Conservation (phyloP, 2,113 vertebrate genomes). For the Ciconia boyciana region DNA sequence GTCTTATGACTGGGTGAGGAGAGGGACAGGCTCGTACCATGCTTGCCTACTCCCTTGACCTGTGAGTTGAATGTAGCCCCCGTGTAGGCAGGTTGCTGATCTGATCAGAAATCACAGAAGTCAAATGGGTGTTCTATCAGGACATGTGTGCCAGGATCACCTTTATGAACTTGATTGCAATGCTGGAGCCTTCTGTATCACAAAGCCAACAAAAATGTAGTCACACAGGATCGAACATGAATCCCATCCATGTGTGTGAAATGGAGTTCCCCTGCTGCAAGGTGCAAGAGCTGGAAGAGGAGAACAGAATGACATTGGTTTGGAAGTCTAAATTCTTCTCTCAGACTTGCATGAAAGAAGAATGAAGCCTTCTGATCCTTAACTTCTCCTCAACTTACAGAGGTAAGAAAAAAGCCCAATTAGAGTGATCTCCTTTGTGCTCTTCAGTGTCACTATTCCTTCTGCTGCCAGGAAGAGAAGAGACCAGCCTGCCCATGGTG, state of each 20-base stretch:
- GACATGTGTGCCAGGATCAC: neutral
- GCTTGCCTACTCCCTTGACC: neutral
- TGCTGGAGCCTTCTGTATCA: neutral
- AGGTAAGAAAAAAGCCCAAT: neutral
- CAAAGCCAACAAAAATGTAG: neutral
- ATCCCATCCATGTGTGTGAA: neutral
- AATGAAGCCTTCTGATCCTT: neutral
- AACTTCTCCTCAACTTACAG: neutral
- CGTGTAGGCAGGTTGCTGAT: neutral
- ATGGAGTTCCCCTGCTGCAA: neutral
- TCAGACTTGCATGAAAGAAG: neutral
- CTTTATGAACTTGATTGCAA: neutral
- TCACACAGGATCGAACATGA: rapidly evolving
- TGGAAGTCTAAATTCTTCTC: neutral
- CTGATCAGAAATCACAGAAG: neutral
- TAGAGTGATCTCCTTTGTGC: neutral
- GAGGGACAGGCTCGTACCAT: neutral
- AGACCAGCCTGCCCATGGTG: neutral
- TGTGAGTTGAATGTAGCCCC: neutral
- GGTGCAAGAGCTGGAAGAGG: neutral
- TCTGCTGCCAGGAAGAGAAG: neutral
- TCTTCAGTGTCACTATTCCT: neutral
- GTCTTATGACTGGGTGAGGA: neutral
- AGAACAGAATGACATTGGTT: neutral
- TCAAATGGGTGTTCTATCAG: neutral